These are phyloP conservation scores for Pentamera pediparva DNA, from an alignment of 53 echinoderm and acorn worm genomes.

Conservation along the genomic window DNA sequence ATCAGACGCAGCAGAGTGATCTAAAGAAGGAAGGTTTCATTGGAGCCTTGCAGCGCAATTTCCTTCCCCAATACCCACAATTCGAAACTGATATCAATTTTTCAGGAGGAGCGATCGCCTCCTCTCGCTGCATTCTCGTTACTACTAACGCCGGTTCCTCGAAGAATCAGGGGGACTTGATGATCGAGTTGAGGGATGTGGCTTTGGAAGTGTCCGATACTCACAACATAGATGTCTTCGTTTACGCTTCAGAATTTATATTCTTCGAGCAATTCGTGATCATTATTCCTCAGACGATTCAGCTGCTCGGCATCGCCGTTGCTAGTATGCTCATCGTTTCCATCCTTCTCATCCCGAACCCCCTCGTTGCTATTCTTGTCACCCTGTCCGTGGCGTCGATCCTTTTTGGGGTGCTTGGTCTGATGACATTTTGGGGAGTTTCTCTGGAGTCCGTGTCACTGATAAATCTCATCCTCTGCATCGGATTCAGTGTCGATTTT, in stretches of 20 bases:
- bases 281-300: conserved; percentile 66
- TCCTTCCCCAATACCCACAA: conserved; percentile 15
- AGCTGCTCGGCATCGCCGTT: conserved; percentile 60
- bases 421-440: conserved; percentile 71
- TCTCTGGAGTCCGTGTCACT: conserved; percentile 67
- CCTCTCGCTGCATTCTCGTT: conserved; percentile 49
- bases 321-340: conserved; percentile 72
- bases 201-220: conserved; percentile 4
- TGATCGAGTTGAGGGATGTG: conserved; percentile 33
- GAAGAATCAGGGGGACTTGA: conserved; percentile 44
- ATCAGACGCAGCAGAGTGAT: background rate
- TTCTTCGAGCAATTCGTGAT: conserved; percentile 66
- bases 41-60: conserved; percentile 13
- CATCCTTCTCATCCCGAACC: conserved; percentile 74
- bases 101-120: conserved; percentile 21
- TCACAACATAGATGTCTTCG: background rate
- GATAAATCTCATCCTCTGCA: conserved; percentile 80
- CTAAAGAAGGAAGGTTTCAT: conserved; percentile 11
- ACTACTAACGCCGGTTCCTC: conserved; percentile 40
- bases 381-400: conserved; percentile 63
- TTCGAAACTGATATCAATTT: conserved; percentile 56
- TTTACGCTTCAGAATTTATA: conserved; percentile 58
- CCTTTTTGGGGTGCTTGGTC: conserved; percentile 64
- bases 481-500: conserved; percentile 90
- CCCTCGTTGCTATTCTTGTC: conserved; percentile 61